phyloP scores from a whole-genome alignment of 2,797 vertebrate species.

The Chloroceryle inda region DNA sequence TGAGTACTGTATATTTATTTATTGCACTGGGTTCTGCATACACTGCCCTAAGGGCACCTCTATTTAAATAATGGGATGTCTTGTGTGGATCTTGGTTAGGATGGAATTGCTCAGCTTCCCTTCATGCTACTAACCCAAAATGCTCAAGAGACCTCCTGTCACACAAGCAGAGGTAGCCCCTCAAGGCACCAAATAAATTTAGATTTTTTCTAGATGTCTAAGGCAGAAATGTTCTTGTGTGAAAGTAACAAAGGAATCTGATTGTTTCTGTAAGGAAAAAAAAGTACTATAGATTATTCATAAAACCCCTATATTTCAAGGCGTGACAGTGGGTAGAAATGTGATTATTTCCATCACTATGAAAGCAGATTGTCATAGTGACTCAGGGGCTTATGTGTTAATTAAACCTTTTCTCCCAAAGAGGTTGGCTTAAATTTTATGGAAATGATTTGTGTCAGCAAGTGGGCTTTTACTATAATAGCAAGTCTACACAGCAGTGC shows the following conservation, averaged over 20 bases:
- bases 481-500: neutral
- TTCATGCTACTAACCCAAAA: slow-evolving; percentile 41
- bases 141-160: slow-evolving; percentile 60
- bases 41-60: slow-evolving; percentile 34
- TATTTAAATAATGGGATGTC: slow-evolving; percentile 58
- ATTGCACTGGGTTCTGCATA: neutral
- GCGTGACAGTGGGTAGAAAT: slow-evolving; percentile 24
- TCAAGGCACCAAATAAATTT: slow-evolving; percentile 61
- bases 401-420: slow-evolving; percentile 68
- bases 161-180: slow-evolving; percentile 49
- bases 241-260: slow-evolving; percentile 50
- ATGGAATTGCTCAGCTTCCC: slow-evolving; percentile 28
- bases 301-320: slow-evolving; percentile 50
- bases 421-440: slow-evolving; percentile 57
- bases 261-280: slow-evolving; percentile 32
- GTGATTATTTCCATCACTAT: slow-evolving; percentile 32
- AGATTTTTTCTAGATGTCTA: slow-evolving; percentile 39
- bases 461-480: slow-evolving; percentile 32
- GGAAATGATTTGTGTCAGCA: slow-evolving; percentile 52
- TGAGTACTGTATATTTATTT: neutral
- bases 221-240: slow-evolving; percentile 41
- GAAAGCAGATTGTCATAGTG: slow-evolving; percentile 63
- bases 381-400: slow-evolving; percentile 71
- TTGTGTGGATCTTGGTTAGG: slow-evolving; percentile 30
- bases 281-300: slow-evolving; percentile 52